phyloP scores from a whole-genome alignment of 2,797 vertebrate genomes.

The Acanthornis magna region DNA sequence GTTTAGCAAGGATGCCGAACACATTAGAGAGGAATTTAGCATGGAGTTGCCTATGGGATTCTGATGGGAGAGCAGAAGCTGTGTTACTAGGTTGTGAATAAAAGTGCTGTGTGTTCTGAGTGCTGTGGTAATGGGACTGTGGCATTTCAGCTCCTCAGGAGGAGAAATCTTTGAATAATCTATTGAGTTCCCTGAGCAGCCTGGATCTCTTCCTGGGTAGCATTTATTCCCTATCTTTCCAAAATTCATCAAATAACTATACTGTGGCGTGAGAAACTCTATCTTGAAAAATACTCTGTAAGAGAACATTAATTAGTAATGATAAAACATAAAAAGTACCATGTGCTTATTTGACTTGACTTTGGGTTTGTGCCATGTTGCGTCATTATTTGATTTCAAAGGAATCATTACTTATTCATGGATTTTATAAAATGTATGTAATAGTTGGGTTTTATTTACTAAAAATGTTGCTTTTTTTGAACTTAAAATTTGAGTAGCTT shows the following conservation, averaged over 20 bases:
- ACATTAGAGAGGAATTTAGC: not conserved
- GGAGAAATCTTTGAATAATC: not conserved
- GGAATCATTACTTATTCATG: not conserved
- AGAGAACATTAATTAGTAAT: not conserved
- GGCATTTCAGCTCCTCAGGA: not conserved
- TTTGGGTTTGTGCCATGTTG: not conserved
- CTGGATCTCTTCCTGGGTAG: not conserved
- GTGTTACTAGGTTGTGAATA: not conserved
- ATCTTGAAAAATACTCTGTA: not conserved
- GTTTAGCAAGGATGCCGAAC: not conserved
- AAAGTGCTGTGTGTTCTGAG: not conserved
- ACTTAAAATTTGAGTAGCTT: not conserved
- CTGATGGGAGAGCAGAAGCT: not conserved
- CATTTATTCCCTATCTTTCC: not conserved
- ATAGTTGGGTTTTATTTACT: not conserved
- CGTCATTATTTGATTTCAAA: not conserved
- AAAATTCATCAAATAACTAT: not conserved
- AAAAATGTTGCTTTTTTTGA: not conserved
- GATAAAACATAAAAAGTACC: not conserved
- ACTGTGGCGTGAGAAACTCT: not conserved
- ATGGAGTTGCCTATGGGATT: not conserved
- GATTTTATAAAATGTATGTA: not conserved
- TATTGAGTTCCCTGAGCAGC: not conserved
- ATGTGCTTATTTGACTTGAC: not conserved
- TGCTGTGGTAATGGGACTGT: not conserved